phyloP scores from a whole-genome alignment of 1,140 invertebrate genomes.

The Cotesia vestalis region DNA sequence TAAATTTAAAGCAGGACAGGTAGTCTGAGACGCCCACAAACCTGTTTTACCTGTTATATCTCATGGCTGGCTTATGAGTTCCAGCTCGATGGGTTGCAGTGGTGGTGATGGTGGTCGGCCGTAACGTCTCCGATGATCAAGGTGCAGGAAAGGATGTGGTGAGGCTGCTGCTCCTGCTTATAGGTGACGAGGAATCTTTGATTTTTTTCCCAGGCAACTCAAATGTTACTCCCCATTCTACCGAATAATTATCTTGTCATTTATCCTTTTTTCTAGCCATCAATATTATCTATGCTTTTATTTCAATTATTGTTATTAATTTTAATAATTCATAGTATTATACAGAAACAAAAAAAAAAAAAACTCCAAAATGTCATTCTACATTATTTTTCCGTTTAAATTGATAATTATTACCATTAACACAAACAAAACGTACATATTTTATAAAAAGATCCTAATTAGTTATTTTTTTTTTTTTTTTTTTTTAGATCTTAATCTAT shows the following conservation, averaged over 20 bases:
- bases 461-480: too few relatives aligned
- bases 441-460: too few relatives aligned
- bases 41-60: constrained; percentile 64
- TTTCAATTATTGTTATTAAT: not conserved
- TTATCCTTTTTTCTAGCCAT: not conserved
- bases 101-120: constrained; percentile 36
- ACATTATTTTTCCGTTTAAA: too few relatives aligned
- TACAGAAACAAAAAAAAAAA: too few relatives aligned
- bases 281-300: not conserved
- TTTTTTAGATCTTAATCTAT: too few relatives aligned
- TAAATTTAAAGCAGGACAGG: constrained; percentile 54
- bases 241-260: not conserved
- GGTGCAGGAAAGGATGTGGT: constrained; percentile 33
- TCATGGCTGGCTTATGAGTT: constrained; percentile 42
- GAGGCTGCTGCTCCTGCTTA: constrained; percentile 28
- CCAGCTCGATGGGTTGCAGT: constrained; percentile 28
- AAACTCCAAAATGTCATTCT: too few relatives aligned
- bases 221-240: not conserved
- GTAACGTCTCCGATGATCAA: constrained; percentile 39
- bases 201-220: constrained; percentile 23
- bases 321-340: too few relatives aligned
- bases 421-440: too few relatives aligned
- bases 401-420: too few relatives aligned
- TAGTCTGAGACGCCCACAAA: constrained; percentile 63
- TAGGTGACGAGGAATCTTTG: constrained; percentile 29